Evolutionary conservation across 2,888 invertebrate species (phyloP).

Genomic region (Phytoseiulus persimilis): DNA sequence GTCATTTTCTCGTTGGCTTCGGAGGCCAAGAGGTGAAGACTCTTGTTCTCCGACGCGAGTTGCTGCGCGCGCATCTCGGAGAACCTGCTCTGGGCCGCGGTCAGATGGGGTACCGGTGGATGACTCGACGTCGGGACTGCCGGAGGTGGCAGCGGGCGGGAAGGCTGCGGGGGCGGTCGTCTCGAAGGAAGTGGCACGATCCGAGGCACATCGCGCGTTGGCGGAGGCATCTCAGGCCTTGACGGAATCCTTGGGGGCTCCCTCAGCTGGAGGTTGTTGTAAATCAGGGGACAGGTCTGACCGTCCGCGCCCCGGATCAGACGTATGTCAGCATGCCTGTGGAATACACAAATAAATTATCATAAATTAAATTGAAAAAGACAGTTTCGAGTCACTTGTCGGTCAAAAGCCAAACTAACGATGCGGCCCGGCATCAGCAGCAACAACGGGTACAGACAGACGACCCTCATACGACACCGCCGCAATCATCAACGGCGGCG

Average conservation of each 20-base stretch:
- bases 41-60: conserved; percentile 13
- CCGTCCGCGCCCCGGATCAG: conserved; percentile 28
- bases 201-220: conserved; percentile 27
- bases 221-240: conserved; percentile 20
- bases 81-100: not conserved
- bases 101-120: not conserved
- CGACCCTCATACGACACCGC: no score
- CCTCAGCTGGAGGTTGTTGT: conserved; percentile 33
- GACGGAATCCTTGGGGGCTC: conserved; percentile 16
- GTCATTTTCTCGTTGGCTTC: not conserved
- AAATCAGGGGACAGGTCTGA: conserved; percentile 28
- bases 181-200: conserved; percentile 24
- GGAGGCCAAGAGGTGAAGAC: conserved; percentile 17
- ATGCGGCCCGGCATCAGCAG: not conserved
- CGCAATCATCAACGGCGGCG: no score
- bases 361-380: not conserved
- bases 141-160: conserved; percentile 11
- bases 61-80: not conserved
- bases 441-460: no score
- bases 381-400: not conserved
- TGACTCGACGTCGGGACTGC: not conserved
- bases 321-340: conserved; percentile 24
- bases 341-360: not conserved
- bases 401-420: not conserved
- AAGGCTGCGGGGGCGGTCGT: conserved; percentile 27